These are phyloP conservation scores for Drosophila mayri DNA, from an alignment of 1,140 invertebrate species.

Conservation along the genomic window DNA sequence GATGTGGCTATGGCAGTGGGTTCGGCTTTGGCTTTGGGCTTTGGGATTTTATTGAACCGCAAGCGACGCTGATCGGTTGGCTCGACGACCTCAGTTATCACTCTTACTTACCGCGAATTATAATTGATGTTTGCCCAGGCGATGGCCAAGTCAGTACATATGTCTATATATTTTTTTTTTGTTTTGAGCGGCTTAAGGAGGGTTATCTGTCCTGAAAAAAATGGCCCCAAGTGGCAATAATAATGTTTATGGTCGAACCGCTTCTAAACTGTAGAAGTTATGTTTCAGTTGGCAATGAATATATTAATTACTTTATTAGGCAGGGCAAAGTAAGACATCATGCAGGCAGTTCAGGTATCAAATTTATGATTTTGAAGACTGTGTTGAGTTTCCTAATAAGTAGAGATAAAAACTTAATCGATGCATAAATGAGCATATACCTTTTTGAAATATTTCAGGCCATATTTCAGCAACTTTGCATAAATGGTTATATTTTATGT, in stretches of 20 bases:
- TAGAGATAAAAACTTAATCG: slow-evolving; percentile 1
- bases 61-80: slow-evolving; percentile 29
- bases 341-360: background rate
- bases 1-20: slow-evolving; percentile 16
- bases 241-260: background rate
- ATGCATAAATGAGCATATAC: slow-evolving; percentile 4
- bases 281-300: slow-evolving; percentile 21
- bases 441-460: background rate
- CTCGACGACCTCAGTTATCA: slow-evolving; percentile 78
- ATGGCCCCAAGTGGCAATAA: slow-evolving; percentile 19
- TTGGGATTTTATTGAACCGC: slow-evolving; percentile 63
- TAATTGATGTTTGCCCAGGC: slow-evolving; percentile 69
- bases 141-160: slow-evolving; percentile 59
- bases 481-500: background rate
- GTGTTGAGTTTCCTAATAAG: slow-evolving; percentile 5
- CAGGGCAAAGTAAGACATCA: slow-evolving; percentile 9
- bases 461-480: slow-evolving; percentile 4
- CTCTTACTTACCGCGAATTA: slow-evolving; percentile 81
- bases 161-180: background rate
- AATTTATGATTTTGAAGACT: slow-evolving; percentile 6
- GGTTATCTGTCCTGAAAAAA: slow-evolving; percentile 22
- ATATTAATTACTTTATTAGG: slow-evolving; percentile 27
- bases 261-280: slow-evolving; percentile 27
- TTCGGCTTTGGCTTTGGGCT: slow-evolving; percentile 27
- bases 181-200: slow-evolving; percentile 10